A percentile compares a stretch with the other conserved stretches of the same genome.
These are phyloP conservation scores for Poicephalus gulielmi DNA, from an alignment of 2,113 vertebrate genomes.

Conservation along the genomic window DNA sequence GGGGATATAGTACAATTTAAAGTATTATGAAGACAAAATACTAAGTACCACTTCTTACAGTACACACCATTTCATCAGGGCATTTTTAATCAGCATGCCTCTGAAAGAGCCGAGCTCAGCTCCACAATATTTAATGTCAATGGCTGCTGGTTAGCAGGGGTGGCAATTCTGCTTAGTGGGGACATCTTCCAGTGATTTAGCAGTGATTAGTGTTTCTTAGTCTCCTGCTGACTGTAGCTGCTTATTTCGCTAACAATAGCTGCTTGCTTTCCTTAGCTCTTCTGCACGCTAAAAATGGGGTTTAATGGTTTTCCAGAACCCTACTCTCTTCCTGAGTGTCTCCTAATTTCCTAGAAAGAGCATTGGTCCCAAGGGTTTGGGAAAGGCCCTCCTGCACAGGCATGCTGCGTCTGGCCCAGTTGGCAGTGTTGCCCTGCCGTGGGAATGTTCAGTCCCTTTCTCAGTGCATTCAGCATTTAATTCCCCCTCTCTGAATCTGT, in stretches of 20 bases:
- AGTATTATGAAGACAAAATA: slow-evolving; percentile 61
- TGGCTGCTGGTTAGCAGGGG: slow-evolving; percentile 61
- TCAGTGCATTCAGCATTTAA: background rate
- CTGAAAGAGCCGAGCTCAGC: background rate
- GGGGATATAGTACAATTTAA: slow-evolving; percentile 11
- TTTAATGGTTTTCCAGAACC: background rate
- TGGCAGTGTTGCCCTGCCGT: background rate
- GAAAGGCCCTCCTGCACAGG: background rate
- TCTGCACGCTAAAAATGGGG: background rate
- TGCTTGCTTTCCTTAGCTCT: background rate
- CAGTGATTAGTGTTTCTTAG: slow-evolving; percentile 59
- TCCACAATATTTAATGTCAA: slow-evolving; percentile 59
- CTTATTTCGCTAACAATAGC: slow-evolving; percentile 31
- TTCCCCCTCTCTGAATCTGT: background rate
- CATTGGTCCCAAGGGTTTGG: background rate
- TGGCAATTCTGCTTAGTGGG: slow-evolving; percentile 63
- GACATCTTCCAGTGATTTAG: slow-evolving; percentile 64
- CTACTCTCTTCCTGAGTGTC: background rate
- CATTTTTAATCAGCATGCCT: slow-evolving; percentile 62
- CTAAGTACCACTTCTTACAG: slow-evolving; percentile 49
- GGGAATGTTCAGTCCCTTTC: background rate
- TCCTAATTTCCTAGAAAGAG: background rate
- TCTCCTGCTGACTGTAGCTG: slow-evolving; percentile 31
- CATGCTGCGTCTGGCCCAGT: background rate
- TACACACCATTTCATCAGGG: slow-evolving; percentile 54